phyloP scores from a whole-genome alignment of 2,888 invertebrate genomes.

The Tineola bisselliella region DNA sequence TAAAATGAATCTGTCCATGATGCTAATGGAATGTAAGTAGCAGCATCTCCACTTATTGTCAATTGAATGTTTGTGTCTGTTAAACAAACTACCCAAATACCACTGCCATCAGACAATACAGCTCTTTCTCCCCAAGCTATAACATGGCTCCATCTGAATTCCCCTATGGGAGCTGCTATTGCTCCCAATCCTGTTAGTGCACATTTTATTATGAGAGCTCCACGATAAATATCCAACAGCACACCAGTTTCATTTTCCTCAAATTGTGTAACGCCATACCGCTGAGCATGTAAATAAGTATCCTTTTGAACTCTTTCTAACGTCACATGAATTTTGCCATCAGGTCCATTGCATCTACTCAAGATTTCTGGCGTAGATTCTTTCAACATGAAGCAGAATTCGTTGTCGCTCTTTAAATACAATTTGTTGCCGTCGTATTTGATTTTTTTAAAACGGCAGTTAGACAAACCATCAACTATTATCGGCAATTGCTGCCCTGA shows the following conservation, averaged over 20 bases:
- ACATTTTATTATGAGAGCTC: conserved; percentile 26
- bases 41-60: conserved; percentile 31
- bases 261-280: conserved; percentile 23
- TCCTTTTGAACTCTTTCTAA: background rate
- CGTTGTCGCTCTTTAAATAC: conserved; percentile 40
- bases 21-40: conserved; percentile 34
- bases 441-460: conserved; percentile 35
- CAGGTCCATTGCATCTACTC: background rate
- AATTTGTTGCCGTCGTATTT: conserved; percentile 24
- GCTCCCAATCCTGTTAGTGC: conserved; percentile 37
- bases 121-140: conserved; percentile 35
- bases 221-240: conserved; percentile 1
- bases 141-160: conserved; percentile 24
- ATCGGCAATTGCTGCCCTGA: conserved; percentile 28
- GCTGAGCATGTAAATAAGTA: conserved; percentile 14
- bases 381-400: conserved; percentile 27
- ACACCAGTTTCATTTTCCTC: conserved; percentile 21
- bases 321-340: background rate
- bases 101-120: conserved; percentile 29
- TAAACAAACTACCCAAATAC: conserved; percentile 43
- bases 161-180: conserved; percentile 21
- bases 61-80: conserved; percentile 28
- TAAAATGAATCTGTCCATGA: conserved; percentile 37
- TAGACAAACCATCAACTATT: conserved; percentile 19
- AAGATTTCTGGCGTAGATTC: conserved; percentile 17